Evolutionary conservation across 2,888 invertebrate species (phyloP), one percentile per base, ranked within the genome.

Genomic region (Lagria hirta): DNA sequence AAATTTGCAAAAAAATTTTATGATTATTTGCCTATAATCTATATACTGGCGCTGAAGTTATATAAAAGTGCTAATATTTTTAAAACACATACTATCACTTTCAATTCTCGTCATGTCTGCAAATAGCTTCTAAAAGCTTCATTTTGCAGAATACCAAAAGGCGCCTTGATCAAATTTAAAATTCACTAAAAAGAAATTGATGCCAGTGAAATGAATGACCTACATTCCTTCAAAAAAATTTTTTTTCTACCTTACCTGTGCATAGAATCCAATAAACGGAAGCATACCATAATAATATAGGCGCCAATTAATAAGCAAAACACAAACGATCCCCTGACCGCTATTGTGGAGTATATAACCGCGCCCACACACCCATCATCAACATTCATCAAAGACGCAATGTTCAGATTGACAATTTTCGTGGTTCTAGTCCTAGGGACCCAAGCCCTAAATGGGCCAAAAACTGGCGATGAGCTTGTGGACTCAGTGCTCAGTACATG

Each of bases 401-500:
- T 70, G 70, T 66, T 64, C 65, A 63, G 63, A 58, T 60, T 62
- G 46, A 48, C 54, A 40, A 61, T 69, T 78, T 72, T 76, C 45
- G 70, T 75, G 53, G 72, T 74, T 75, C n/a, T n/a, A n/a, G n/a
- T n/a, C n/a, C n/a, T n/a, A n/a, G n/a, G n/a, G n/a, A n/a, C n/a
- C n/a, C n/a, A n/a, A n/a, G n/a, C n/a, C n/a, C 42, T 74, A 27
- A 37, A 77, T 22, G 74, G 78, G 24, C 77, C 83, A 57, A 68
- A 73, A 58, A 78, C 78, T 52, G 81, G 84, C 68, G 84, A 84
- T 58, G 82, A 84, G 67, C 73, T 88, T 28, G 77, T 88, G 56
- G 77, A 82, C 43, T 78, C 81, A 64, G 82, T 84, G 60, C 75
- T 88, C 58, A 82, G 82, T 73, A 82, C 83, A 66, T 89, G 90